phyloP scores from a whole-genome alignment of 2,888 invertebrate genomes.

The Drosophila trichaetosa region DNA sequence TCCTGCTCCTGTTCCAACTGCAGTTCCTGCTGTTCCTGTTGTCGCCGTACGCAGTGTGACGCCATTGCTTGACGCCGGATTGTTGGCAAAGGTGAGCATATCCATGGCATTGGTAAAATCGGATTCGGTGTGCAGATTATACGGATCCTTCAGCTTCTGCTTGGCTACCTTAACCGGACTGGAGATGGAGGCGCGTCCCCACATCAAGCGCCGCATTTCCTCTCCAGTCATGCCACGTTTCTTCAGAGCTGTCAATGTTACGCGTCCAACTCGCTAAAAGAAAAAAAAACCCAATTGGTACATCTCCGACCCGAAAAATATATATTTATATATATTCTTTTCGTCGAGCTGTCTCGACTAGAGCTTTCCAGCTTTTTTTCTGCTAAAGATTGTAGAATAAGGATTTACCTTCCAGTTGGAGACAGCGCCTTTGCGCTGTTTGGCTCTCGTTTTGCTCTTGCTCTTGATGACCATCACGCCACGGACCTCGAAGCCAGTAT shows the following conservation, averaged over 20 bases:
- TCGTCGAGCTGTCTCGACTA: not conserved
- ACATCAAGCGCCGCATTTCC: slow-evolving; percentile 93
- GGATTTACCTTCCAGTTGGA: slow-evolving; percentile 97
- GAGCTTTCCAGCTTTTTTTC: not conserved
- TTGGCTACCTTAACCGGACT: slow-evolving; percentile 91
- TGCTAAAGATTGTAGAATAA: too few species aligned
- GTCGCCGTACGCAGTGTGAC: slow-evolving; percentile 42
- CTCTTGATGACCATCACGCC: slow-evolving; percentile 99
- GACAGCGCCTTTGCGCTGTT: slow-evolving; percentile 97
- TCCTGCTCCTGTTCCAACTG: not conserved
- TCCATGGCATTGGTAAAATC: slow-evolving; percentile 90
- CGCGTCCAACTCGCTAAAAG: slow-evolving; percentile 91
- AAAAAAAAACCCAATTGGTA: not conserved
- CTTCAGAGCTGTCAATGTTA: slow-evolving; percentile 92
- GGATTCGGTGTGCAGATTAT: slow-evolving; percentile 80
- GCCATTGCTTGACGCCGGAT: slow-evolving; percentile 83
- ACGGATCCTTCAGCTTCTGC: slow-evolving; percentile 86
- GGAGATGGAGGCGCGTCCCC: slow-evolving; percentile 95
- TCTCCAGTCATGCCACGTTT: slow-evolving; percentile 94
- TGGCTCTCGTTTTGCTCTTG: slow-evolving; percentile 97
- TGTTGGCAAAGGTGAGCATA: slow-evolving; percentile 93
- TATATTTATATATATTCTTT: not conserved
- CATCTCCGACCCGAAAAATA: not conserved
- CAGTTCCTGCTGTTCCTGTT: slow-evolving; percentile 12
- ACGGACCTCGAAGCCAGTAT: slow-evolving; percentile 93